Base-by-base conservation (phyloP, 2,113 vertebrate species). In the Lampris megalopsis region DNA sequence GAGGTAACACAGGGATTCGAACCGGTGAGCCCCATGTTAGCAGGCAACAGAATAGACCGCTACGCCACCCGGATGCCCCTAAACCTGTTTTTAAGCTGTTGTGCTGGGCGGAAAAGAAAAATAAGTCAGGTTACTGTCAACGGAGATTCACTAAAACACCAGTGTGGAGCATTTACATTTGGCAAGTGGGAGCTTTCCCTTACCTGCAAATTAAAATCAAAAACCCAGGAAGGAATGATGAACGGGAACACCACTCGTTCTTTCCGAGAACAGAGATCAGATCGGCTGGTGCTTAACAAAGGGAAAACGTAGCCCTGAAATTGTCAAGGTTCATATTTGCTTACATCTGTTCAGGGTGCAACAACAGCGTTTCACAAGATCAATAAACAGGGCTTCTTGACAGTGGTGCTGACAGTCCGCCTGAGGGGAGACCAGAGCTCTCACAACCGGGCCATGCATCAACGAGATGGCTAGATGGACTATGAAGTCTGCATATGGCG, bases 361-460 rank as follows among this genome's bases (percentile, higher is more conserved):
- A 49, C 40, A 65, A 62, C 48, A 64, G 56, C 63, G 4, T n/a
- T n/a, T 68, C 61, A n/a, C 59, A 65, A 63, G 60, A 48, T 72
- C n/a, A 10, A 50, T 9, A 11, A 53, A 53, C 11, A 11, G 50
- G 50, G 9, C 3, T 13, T 84, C 45, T 48, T 37, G 73, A 73
- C 52, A 60, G 64, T 43, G 80, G 86, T 81, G 85, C 89, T 84
- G 86, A 79, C 85, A 88, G 85, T 87, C 76, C 36, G 63, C 63
- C 37, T 78, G 65, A 45, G 43, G 43, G 68, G 43, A 95, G 91
- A 94, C 93, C 48, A 63, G 94, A 95, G 64, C 57, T 96, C 94
- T 94, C 93, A 93, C 94, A 95, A 91, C 95, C 94, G 93, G 93
- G 94, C 95, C 96, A 91, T 93, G 95, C 93, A 97, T 93, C 94